Percentiles rank a stretch among this genome's conserved stretches.
These are phyloP conservation scores for Lindbergichthys nudifrons DNA, from an alignment of 2,797 vertebrate species.

Conservation along the genomic window DNA sequence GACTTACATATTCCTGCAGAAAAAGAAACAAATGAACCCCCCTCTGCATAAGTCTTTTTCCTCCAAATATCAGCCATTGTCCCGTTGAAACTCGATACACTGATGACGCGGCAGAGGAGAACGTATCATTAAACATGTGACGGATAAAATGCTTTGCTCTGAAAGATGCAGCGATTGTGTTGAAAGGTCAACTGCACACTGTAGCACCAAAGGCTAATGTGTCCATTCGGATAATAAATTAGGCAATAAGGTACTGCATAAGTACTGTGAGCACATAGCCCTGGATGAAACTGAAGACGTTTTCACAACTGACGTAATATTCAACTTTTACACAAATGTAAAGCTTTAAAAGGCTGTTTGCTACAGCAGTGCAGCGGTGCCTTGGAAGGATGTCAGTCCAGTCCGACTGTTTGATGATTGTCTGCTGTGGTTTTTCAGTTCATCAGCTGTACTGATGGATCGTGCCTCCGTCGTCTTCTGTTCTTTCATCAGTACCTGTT, in stretches of 20 bases:
- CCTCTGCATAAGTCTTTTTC: slow-evolving; percentile 60
- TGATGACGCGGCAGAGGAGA: slow-evolving; percentile 58
- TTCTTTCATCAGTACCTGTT: slow-evolving; percentile 46
- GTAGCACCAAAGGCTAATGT: slow-evolving; percentile 52
- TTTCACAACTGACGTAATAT: slow-evolving; percentile 46
- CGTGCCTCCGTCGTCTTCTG: slow-evolving; percentile 34
- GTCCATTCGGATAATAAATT: slow-evolving; percentile 74
- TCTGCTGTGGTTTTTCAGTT: slow-evolving; percentile 55
- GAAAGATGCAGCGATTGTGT: slow-evolving; percentile 46
- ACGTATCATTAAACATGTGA: slow-evolving; percentile 38
- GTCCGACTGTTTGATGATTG: slow-evolving; percentile 41
- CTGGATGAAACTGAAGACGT: slow-evolving; percentile 34
- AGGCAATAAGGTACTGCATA: slow-evolving; percentile 59
- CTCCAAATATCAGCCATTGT: slow-evolving; percentile 63
- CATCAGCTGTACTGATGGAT: slow-evolving; percentile 31
- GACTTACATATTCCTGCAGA: slow-evolving; percentile 62
- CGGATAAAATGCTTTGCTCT: slow-evolving; percentile 52
- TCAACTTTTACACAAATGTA: slow-evolving; percentile 52
- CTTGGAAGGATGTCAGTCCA: slow-evolving; percentile 47
- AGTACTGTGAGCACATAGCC: slow-evolving; percentile 50
- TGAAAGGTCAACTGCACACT: slow-evolving; percentile 36
- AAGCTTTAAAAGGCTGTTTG: slow-evolving; percentile 60
- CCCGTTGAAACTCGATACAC: slow-evolving; percentile 44
- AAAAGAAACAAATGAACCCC: slow-evolving; percentile 51
- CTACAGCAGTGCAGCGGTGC: slow-evolving; percentile 70